Conservation (phyloP, 2,888 invertebrate genomes). For the Polydrusus cervinus region DNA sequence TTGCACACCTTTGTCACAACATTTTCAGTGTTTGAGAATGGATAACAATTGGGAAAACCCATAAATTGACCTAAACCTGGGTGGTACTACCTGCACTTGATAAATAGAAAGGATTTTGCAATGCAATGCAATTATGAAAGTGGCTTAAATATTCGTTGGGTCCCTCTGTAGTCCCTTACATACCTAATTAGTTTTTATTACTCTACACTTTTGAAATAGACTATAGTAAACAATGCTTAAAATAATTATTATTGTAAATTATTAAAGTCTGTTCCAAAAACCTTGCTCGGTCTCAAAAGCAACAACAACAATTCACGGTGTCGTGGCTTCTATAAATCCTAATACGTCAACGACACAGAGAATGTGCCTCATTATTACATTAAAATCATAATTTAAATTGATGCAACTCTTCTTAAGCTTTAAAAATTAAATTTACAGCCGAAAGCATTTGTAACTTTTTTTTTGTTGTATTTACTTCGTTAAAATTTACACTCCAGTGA, state of each 20-base stretch:
- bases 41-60: no score
- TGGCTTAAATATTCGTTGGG: no score
- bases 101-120: no score
- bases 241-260: not conserved
- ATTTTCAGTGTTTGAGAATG: no score
- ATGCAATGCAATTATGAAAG: no score
- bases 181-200: no score
- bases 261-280: not conserved
- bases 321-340: slow-evolving; percentile 7
- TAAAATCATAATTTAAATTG: slow-evolving; percentile 34
- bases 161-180: no score
- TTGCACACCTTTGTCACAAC: no score
- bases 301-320: slow-evolving; percentile 5
- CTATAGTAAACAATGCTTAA: not conserved
- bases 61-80: no score
- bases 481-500: slow-evolving; percentile 23
- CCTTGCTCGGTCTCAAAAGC: not conserved
- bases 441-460: slow-evolving; percentile 11
- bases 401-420: slow-evolving; percentile 27
- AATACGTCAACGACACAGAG: slow-evolving; percentile 11
- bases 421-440: slow-evolving; percentile 25
- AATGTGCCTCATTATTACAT: slow-evolving; percentile 17
- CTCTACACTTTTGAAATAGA: no score
- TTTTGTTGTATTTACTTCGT: slow-evolving; percentile 10
- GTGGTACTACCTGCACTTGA: no score